A percentile compares a stretch with the other conserved stretches of the same genome.
phyloP scores from a whole-genome alignment of 2,888 invertebrate genomes.

The Podotricha telesiphe region DNA sequence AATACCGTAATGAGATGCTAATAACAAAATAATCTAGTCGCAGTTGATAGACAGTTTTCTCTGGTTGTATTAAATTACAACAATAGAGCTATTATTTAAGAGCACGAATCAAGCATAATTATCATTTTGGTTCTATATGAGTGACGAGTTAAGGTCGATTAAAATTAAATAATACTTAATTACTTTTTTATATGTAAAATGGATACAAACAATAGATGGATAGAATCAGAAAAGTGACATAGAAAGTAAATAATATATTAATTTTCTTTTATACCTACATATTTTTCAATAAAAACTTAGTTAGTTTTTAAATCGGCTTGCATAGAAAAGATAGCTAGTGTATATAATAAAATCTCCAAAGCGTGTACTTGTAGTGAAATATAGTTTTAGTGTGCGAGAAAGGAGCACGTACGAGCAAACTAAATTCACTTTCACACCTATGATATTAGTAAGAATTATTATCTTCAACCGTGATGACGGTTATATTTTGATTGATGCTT shows the following conservation, averaged over 20 bases:
- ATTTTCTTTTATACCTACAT: too few species aligned
- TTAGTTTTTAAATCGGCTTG: too few species aligned
- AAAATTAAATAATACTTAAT: slow-evolving; percentile 6
- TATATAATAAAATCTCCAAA: background rate
- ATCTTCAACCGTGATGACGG: slow-evolving; percentile 30
- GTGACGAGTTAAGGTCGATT: slow-evolving; percentile 53
- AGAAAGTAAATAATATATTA: too few species aligned
- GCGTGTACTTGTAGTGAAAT: too few species aligned
- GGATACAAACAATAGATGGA: too few species aligned
- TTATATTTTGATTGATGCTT: slow-evolving; percentile 48
- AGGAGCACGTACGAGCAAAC: background rate
- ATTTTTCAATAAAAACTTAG: too few species aligned
- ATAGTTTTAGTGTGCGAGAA: slow-evolving; percentile 4
- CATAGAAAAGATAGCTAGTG: too few species aligned
- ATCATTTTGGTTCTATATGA: slow-evolving; percentile 37
- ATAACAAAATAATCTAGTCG: slow-evolving; percentile 6
- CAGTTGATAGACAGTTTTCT: slow-evolving; percentile 14
- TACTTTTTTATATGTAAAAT: background rate
- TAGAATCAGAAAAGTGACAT: background rate
- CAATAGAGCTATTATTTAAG: slow-evolving; percentile 42
- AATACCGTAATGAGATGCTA: slow-evolving; percentile 4
- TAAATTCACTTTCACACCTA: slow-evolving; percentile 17
- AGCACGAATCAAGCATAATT: slow-evolving; percentile 42
- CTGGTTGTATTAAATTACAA: slow-evolving; percentile 26
- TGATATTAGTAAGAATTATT: slow-evolving; percentile 23